A percentile compares a stretch with the other conserved stretches of the same genome.
These are phyloP conservation scores for Apostichopus californicus DNA, from an alignment of 35 echinoderm and acorn worm genomes.

Conservation along the genomic window DNA sequence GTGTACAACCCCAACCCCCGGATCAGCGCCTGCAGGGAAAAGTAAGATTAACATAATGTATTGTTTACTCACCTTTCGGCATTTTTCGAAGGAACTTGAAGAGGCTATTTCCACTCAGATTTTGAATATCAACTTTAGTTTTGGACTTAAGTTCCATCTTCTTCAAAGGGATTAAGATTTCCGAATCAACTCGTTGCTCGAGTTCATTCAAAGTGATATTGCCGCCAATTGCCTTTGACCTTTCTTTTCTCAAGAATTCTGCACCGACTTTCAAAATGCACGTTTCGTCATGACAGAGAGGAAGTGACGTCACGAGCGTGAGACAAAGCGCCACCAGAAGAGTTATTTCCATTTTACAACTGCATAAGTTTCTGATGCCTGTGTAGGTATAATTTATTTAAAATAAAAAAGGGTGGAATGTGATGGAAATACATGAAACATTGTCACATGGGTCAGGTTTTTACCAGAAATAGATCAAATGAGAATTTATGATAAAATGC, in stretches of 20 bases:
- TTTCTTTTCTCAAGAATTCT: not conserved
- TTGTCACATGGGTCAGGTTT: too few relatives aligned
- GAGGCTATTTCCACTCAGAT: not conserved
- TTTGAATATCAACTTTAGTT: not conserved
- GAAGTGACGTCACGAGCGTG: not conserved
- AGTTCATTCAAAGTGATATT: not conserved
- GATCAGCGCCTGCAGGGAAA: too few relatives aligned
- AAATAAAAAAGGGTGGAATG: not conserved
- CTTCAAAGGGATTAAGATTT: constrained; percentile 7
- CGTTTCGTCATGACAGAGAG: not conserved
- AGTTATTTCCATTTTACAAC: not conserved
- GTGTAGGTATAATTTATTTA: not conserved
- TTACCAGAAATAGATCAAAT: too few relatives aligned
- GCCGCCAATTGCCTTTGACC: not conserved
- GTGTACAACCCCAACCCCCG: too few relatives aligned
- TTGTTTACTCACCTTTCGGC: constrained; percentile 30
- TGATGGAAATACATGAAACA: not conserved
- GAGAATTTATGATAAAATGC: too few relatives aligned
- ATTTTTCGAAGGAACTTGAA: constrained; percentile 2
- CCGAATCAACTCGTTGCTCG: not conserved
- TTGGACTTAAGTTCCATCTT: not conserved
- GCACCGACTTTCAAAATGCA: not conserved
- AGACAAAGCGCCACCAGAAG: not conserved
- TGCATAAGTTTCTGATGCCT: not conserved
- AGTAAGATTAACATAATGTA: too few relatives aligned